A percentile compares a stretch with the other conserved stretches of the same genome.
phyloP scores from a whole-genome alignment of 2,888 invertebrate species.

The Frankliniella fusca region DNA sequence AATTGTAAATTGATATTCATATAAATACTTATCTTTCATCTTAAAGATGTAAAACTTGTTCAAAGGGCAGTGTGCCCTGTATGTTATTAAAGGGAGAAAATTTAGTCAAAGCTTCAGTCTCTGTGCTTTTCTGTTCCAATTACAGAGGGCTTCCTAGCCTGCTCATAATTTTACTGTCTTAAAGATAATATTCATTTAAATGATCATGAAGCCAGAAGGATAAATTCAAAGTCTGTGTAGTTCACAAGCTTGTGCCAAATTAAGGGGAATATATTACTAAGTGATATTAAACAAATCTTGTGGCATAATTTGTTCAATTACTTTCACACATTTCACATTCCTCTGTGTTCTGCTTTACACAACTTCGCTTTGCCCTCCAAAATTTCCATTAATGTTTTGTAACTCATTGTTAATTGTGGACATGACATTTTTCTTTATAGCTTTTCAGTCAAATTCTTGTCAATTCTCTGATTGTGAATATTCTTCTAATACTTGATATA shows the following conservation, averaged over 20 bases:
- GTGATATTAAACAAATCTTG: too few relatives aligned
- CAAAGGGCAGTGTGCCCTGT: background rate
- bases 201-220: too few relatives aligned
- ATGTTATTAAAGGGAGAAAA: constrained; percentile 7
- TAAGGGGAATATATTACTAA: too few relatives aligned
- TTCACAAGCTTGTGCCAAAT: too few relatives aligned
- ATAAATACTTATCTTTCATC: constrained; percentile 11
- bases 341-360: background rate
- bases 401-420: constrained; percentile 31
- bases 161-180: background rate
- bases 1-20: constrained; percentile 17
- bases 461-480: constrained; percentile 20
- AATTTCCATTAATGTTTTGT: constrained; percentile 31
- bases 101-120: background rate
- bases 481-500: constrained; percentile 21
- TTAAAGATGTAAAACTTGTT: constrained; percentile 22
- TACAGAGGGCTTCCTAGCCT: background rate
- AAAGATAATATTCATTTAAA: too few relatives aligned
- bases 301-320: too few relatives aligned
- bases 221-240: too few relatives aligned
- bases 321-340: too few relatives aligned
- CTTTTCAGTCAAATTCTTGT: background rate
- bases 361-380: constrained; percentile 32
- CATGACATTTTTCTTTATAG: constrained; percentile 27
- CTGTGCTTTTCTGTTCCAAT: background rate